Evolutionary conservation across 2,888 invertebrate species (phyloP), one percentile per base, ranked within the genome.

Genomic region (Rotaria macrura): DNA sequence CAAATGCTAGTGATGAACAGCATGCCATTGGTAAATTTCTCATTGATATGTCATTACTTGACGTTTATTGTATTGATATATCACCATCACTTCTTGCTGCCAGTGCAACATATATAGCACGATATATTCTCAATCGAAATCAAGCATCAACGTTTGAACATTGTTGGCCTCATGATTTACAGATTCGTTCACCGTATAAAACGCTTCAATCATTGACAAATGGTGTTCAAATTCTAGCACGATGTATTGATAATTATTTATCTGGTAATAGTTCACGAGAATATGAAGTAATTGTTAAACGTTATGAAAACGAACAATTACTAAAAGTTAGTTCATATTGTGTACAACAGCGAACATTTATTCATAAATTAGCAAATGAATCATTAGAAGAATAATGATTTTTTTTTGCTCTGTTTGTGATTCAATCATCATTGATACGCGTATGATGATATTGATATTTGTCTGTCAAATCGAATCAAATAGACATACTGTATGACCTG

Each of bases 251-350:
- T 14, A 79, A 79, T 43, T 20, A 14, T 79, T 43, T 79, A 25
- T 9, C 43, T 9, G 43, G 79, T 43, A n/a, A 9, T 14, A 79
- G n/a, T 79, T 79, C 25, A 38, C 43, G 43, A 43, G 79, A 79
- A 43, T 79, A 25, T 43, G 43, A 79, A 43, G n/a, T 79, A 25
- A 25, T 79, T 43, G n/a, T 43, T n/a, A 79, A 79, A 79, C 40
- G 43, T 43, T 79, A 79, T 79, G 79, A 43, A 79, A 40, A 79
- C 43, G 79, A 79, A 79, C 79, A 79, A 43, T 79, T 79, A 43
- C 43, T 43, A 43, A 25, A 43, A 43, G 79, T 43, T 43, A 79
- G 79, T 79, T 43, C n/a, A n/a, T 79, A n/a, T 79, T 79, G 79
- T 43, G 25, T 79, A 43, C 79, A 79, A 79, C 40, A 79, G 14